These are phyloP conservation scores for Mizuhopecten yessoensis DNA, from an alignment of 1,140 invertebrate genomes.

Conservation along the genomic window DNA sequence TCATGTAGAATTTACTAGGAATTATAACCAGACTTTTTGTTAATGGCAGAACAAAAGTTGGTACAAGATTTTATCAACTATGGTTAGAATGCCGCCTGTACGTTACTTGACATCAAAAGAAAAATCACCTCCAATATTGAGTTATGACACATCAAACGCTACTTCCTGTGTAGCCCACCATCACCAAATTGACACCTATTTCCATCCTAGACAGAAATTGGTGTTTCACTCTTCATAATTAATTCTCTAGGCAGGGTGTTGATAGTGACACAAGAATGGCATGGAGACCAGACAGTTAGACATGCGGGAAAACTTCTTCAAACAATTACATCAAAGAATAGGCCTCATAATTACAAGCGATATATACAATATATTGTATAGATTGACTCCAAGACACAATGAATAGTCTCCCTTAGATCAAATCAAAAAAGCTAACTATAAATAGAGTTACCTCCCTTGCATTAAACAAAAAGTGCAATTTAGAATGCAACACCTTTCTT, in stretches of 20 bases:
- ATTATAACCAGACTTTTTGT: not conserved
- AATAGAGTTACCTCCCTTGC: not conserved
- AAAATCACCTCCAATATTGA: not conserved
- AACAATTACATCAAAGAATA: not conserved
- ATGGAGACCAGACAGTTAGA: not conserved
- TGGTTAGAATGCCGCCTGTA: not conserved
- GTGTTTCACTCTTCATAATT: not conserved
- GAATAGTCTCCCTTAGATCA: not conserved
- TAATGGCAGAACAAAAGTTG: slow-evolving; percentile 12
- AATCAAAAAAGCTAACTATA: not conserved
- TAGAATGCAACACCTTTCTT: no score
- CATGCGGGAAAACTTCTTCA: not conserved
- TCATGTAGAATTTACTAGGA: not conserved
- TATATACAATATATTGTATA: not conserved
- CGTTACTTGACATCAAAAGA: not conserved
- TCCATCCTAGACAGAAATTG: not conserved
- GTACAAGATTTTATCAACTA: not conserved
- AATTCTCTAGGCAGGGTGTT: not conserved
- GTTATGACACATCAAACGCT: not conserved
- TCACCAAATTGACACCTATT: not conserved
- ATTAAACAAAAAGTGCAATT: no score
- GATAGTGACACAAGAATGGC: not conserved
- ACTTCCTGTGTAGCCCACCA: not conserved
- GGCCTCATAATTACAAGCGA: not conserved
- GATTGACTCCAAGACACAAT: not conserved